Conservation (phyloP, 2,888 invertebrate genomes). For the Labia minor region DNA sequence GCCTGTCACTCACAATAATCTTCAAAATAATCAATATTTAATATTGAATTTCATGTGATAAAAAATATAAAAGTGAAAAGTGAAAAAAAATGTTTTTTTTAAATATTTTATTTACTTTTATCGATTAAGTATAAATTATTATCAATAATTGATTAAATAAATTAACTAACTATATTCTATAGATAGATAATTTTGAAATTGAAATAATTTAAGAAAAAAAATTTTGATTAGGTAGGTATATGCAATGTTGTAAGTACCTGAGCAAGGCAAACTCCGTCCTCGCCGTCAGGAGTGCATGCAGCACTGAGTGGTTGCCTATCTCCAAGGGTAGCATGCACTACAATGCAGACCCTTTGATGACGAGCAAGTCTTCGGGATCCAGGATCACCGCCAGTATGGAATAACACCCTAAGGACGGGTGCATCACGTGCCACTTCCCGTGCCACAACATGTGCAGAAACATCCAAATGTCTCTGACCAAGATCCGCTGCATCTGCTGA, state of each 20-base stretch:
- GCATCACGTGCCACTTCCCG: slow-evolving; percentile 75
- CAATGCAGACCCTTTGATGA: slow-evolving; percentile 68
- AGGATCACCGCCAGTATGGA: slow-evolving; percentile 81
- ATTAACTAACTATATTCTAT: too few relatives aligned
- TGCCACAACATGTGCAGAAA: slow-evolving; percentile 89
- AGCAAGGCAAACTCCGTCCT: slow-evolving; percentile 85
- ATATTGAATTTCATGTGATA: too few relatives aligned
- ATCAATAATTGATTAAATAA: too few relatives aligned
- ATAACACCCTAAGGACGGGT: slow-evolving; percentile 82
- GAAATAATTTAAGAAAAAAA: too few relatives aligned
- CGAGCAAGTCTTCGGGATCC: slow-evolving; percentile 56
- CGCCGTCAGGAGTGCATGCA: slow-evolving; percentile 86
- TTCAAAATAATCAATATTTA: too few relatives aligned
- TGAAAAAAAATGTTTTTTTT: too few relatives aligned
- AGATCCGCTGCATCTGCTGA: slow-evolving; percentile 31
- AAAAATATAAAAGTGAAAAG: too few relatives aligned
- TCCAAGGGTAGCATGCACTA: slow-evolving; percentile 57
- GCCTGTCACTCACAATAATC: too few relatives aligned
- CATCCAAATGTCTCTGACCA: slow-evolving; percentile 68
- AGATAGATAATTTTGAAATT: too few relatives aligned
- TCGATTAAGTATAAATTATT: too few relatives aligned
- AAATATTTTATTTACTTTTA: too few relatives aligned
- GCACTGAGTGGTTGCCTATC: slow-evolving; percentile 56
- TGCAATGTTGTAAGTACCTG: slow-evolving; percentile 45
- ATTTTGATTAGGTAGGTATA: too few relatives aligned